Base-by-base conservation (phyloP, 2,888 invertebrate genomes). In the Drosophila multiciliata region DNA sequence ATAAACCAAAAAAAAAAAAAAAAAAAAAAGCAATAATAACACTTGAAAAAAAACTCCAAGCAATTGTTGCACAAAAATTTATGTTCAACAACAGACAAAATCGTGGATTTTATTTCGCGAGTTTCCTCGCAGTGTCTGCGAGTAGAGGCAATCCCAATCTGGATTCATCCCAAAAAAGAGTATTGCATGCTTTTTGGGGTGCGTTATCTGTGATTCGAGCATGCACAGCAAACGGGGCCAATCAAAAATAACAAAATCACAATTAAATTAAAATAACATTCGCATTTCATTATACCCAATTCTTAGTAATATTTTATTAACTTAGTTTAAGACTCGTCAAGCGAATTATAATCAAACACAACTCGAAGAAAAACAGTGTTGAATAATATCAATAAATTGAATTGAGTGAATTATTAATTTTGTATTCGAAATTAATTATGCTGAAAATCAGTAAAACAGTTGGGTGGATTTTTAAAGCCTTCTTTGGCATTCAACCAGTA, bases 11-110 rank as follows among this genome's bases (percentile, higher is more conserved):
- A 78, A 63, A 54, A 52, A 50, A 26, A 26, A 26, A 66, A 52
- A 69, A 36, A 66, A 73, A 78, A 63, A 3, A 23, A 66, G 70
- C 61, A 75, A 66, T 59, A 75, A 75, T 74, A 74, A 63, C 74
- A 66, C 75, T 66, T 59, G 61, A 54, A 52, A 50, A 54, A 66
- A 52, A 70, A 33, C 65, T 54, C 40, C 50, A 55, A 59, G 70
- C 74, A 62, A 62, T 70, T 69, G 61, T 74, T 59, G 48, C 40
- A n/a, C 40, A 59, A 36, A 45, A 35, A 33, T 57, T 35, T 62
- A 59, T 63, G 55, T 63, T 33, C 40, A 68, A 50, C 58, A 63
- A 50, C 59, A 45, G 50, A 50, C 38, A 33, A 70, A 40, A 64
- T 53, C 61, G 55, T 53, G 60, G 40, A 33, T 55, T 35, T 42